Evolutionary conservation across 2,888 invertebrate genomes (phyloP).

Genomic region (Lissonota sp.): DNA sequence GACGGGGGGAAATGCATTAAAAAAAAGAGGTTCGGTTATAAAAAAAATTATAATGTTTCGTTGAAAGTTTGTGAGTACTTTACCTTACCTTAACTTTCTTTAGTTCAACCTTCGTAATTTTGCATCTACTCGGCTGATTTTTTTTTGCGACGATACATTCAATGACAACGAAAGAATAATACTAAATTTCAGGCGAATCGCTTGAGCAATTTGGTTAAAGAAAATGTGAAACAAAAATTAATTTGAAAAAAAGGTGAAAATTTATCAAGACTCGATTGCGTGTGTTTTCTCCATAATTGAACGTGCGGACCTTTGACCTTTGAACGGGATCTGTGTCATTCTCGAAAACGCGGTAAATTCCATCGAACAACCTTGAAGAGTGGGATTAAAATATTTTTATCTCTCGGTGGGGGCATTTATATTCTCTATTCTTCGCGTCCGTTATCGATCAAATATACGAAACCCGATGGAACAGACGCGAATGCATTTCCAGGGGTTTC

Average conservation of each 20-base stretch:
- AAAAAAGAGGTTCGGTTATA: no score
- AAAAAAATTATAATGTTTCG: no score
- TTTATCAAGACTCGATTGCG: slow-evolving; percentile 13
- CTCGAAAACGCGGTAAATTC: not conserved
- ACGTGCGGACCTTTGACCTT: not conserved
- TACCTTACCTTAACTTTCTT: no score
- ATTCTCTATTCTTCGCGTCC: slow-evolving; percentile 42
- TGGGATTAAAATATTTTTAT: slow-evolving; percentile 35
- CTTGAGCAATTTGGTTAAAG: no score
- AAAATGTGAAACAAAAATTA: slow-evolving; percentile 72
- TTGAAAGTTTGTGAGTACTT: no score
- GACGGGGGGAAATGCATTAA: no score
- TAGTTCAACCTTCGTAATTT: no score
- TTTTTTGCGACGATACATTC: no score
- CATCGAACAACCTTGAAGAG: not conserved
- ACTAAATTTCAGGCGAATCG: no score
- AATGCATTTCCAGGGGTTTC: slow-evolving; percentile 34
- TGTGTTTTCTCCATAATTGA: slow-evolving; percentile 1
- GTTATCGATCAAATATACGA: slow-evolving; percentile 70
- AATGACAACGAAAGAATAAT: no score
- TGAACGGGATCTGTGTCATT: not conserved
- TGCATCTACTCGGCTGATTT: no score
- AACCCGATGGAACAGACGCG: slow-evolving; percentile 2
- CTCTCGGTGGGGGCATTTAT: not conserved
- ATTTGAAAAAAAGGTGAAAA: slow-evolving; percentile 40